Conservation (phyloP, 2,888 invertebrate genomes). For the Hermaeophaga mercurialis region DNA sequence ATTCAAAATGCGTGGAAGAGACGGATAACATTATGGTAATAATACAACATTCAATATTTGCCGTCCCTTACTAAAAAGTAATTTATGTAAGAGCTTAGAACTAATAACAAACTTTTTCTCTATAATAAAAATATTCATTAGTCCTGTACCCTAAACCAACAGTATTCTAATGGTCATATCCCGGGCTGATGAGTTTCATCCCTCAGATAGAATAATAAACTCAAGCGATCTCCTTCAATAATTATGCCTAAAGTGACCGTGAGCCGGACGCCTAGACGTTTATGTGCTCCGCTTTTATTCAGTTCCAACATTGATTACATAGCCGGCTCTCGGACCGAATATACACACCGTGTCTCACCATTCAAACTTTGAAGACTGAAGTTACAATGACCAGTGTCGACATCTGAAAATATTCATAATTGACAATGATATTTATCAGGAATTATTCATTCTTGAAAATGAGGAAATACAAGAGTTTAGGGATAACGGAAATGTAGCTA, state of each 20-base stretch:
- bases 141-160: slow-evolving; percentile 18
- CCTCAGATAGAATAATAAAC: slow-evolving; percentile 25
- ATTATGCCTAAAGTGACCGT: slow-evolving; percentile 27
- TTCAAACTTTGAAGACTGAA: too few relatives aligned
- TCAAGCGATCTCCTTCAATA: slow-evolving; percentile 25
- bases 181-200: slow-evolving; percentile 11
- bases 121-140: slow-evolving; percentile 19
- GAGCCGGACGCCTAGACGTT: slow-evolving; percentile 18
- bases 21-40: too few relatives aligned
- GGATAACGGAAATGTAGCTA: too few relatives aligned
- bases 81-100: slow-evolving; percentile 5
- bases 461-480: too few relatives aligned
- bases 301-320: slow-evolving; percentile 11
- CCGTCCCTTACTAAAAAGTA: slow-evolving; percentile 1
- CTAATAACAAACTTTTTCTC: neutral
- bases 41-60: neutral
- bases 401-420: too few relatives aligned
- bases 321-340: neutral
- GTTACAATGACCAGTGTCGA: too few relatives aligned
- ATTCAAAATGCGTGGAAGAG: too few relatives aligned
- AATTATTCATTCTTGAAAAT: too few relatives aligned
- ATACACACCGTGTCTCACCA: too few relatives aligned
- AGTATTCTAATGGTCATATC: slow-evolving; percentile 18
- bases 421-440: too few relatives aligned
- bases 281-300: slow-evolving; percentile 17